phyloP scores from a whole-genome alignment of 2,888 invertebrate species.

The Plebejus anna region DNA sequence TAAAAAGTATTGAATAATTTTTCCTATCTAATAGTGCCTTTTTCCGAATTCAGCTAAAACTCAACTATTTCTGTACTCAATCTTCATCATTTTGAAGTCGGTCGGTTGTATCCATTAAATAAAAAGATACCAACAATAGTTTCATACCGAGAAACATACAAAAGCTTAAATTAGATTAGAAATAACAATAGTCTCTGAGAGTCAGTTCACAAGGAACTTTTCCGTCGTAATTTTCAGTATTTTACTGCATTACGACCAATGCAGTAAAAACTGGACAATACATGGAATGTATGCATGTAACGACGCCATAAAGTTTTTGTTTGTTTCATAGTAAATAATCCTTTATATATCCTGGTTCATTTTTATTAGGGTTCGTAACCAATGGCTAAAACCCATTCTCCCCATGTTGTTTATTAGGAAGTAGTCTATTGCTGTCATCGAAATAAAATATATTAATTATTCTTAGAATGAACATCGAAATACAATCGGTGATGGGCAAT shows the following conservation, averaged over 20 bases:
- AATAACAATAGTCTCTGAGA: not conserved
- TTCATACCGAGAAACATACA: not conserved
- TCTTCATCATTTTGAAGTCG: no score
- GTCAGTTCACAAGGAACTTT: not conserved
- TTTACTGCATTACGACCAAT: not conserved
- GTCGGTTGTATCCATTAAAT: not conserved
- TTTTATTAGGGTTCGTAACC: not conserved
- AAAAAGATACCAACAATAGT: not conserved
- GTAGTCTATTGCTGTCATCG: no score
- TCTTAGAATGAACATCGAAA: no score
- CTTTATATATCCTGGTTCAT: not conserved
- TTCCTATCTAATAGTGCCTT: no score
- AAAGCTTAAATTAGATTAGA: not conserved
- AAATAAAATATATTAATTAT: no score
- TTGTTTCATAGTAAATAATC: not conserved
- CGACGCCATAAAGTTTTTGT: not conserved
- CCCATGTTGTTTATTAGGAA: no score
- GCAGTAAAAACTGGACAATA: not conserved
- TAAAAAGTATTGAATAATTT: no score
- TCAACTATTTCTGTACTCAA: no score
- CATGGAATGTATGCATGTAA: slow-evolving; percentile 4
- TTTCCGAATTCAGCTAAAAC: no score
- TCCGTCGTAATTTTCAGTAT: not conserved
- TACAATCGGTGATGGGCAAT: no score
- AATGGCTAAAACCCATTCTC: not conserved